Evolutionary conservation across 1,140 invertebrate genomes (phyloP), one percentile per base, ranked within the genome.

Genomic region (Druon quercuslanigerum): DNA sequence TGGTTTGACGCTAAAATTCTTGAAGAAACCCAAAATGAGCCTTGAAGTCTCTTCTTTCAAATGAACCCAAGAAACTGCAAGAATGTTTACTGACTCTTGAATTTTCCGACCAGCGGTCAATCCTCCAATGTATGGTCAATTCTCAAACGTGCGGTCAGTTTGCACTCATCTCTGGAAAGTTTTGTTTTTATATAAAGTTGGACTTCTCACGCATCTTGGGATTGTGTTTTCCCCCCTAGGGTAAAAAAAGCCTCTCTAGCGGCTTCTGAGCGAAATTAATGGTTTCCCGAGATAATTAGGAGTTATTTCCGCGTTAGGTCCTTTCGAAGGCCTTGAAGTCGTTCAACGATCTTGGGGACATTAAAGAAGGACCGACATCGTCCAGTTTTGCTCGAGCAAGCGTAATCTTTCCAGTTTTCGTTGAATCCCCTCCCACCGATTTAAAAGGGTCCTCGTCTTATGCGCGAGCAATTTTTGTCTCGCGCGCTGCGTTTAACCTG

Each of bases 401-500:
- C 76, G 76, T 77, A 77, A 77, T 77, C 72, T 77, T 77, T 70
- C 57, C 51, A 77, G 57, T 77, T 77, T 73, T 73, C 25, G n/a
- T 66, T 66, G 25, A 66, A 66, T 66, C 57, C 57, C 57, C 57
- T 77, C 50, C 33, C 54, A 71, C 17, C 54, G 70, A 54, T 60
- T 51, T 60, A 74, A 20, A 70, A 57, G 73, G 73, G 57, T 74
- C 78, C 52, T 72, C 78, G 79, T 79, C 82, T 83, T 82, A 80
- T 78, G 77, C 82, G 71, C 78, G 84, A 84, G 82, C 85, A 84
- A 89, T 86, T 90, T 46, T 86, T 78, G 84, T 85, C 84, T 88
- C 81, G 82, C 83, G 84, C 86, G 86, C 86, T 85, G 85, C 89
- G 86, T 91, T 91, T 89, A 90, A 90, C 89, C 79, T 90, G 90